Base-by-base conservation (phyloP, 2,888 invertebrate genomes). In the Acrocyrtus sp. region DNA sequence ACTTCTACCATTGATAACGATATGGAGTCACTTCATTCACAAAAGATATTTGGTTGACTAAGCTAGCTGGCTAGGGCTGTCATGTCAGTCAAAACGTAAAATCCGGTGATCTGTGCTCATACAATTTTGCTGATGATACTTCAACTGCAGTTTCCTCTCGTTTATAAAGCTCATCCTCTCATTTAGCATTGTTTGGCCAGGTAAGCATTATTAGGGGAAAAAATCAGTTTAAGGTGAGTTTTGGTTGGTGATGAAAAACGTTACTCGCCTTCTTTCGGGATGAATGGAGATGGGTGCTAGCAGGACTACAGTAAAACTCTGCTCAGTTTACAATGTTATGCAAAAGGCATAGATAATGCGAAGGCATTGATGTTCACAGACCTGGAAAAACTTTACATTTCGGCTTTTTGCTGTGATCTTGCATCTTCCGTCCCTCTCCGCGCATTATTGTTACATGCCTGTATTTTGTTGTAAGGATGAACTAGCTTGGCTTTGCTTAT, bases 371-470 rank as follows among this genome's bases (percentile, higher is more conserved):
- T 56, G 65, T 15, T 54, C 69, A 69, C n/a, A 69, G 54, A 69
- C 61, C 61, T 69, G 69, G 69, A 69, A 69, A 54, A 54, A 69
- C 47, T 69, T 69, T 68, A 68, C 53, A 54, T 58, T 69, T 69
- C 69, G 69, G 69, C 69, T 69, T 69, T 65, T 69, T 61, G 67
- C 67, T 58, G 50, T 60, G 22, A 34, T 48, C 17, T 48, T 61
- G 21, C 48, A 22, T 47, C 22, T 22, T 19, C 5, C 22, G n/a
- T 43, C 60, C 41, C 29, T 53, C 53, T 22, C 34, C 5, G n/a
- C n/a, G n/a, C n/a, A n/a, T 39, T 41, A 43, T 39, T 58, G 66
- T 66, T 66, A 41, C 53, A n/a, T 53, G 66, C 56, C 27, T 27
- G 3, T 51, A 47, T 66, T 50, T 27, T 51, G 50, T 57, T 41